These are phyloP conservation scores for Pristionchus mayeri DNA, from an alignment of 2,888 invertebrate genomes.

Conservation along the genomic window DNA sequence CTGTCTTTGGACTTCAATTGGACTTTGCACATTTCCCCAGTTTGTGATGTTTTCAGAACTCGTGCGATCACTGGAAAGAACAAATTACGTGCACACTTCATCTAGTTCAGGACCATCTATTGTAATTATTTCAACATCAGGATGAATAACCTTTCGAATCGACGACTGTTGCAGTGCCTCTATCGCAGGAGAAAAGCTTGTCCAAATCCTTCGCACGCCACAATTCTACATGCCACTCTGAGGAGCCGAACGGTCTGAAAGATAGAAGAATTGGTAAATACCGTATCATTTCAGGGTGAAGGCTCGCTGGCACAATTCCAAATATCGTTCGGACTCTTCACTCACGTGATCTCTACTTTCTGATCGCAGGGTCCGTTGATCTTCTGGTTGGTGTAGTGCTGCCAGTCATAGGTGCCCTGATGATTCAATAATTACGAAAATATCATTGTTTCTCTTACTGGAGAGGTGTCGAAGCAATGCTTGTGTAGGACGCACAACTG, in stretches of 20 bases:
- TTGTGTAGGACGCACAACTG: background rate
- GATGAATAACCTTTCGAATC: too few species aligned
- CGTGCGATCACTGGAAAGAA: background rate
- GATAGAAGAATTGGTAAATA: too few species aligned
- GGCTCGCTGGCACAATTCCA: too few species aligned
- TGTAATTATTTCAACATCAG: too few species aligned
- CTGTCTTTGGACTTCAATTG: background rate
- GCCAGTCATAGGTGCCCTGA: background rate
- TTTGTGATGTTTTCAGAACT: background rate
- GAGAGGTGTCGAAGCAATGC: background rate
- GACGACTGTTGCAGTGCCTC: background rate
- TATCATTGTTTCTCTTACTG: background rate
- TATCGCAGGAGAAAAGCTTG: background rate
- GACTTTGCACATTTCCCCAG: background rate
- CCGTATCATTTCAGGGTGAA: too few species aligned
- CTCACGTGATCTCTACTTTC: background rate
- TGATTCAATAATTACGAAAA: background rate
- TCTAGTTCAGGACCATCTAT: too few species aligned
- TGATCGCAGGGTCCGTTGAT: background rate
- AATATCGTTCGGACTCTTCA: too few species aligned
- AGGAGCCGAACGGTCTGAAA: background rate
- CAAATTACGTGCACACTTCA: too few species aligned
- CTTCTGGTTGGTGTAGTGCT: background rate
- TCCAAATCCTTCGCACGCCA: background rate
- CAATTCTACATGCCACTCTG: background rate